Base-by-base conservation (phyloP, 2,888 invertebrate genomes). In the Drosophila anomalipes region DNA sequence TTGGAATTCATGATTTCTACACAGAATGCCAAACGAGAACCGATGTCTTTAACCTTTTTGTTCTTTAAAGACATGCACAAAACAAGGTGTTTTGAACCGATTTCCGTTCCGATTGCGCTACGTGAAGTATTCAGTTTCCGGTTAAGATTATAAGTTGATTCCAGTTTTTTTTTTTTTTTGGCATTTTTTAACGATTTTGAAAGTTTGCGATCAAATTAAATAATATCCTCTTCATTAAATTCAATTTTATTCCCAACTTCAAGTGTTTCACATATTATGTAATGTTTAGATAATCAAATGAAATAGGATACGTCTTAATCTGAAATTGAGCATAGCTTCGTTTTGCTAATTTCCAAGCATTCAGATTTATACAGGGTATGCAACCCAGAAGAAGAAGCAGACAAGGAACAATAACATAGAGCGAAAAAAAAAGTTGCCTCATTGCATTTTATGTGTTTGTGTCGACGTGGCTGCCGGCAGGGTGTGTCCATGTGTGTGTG, bases 391-490 rank as follows among this genome's bases (percentile, higher is more conserved):
- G 54, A 33, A 54, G 33, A 33, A 28, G 22, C 47, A 47, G 26
- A 9, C 26, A 54, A 41, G 28, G 35, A 70, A 62, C 57, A 62
- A 35, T 54, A 60, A 51, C 53, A 47, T 30, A 64, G 63, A 66
- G 60, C 49, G 37, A 58, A 60, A 54, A 28, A 37, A 37, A 74
- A 82, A 56, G 63, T 74, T 77, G 70, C 81, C 76, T 73, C 70
- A 86, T 89, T 90, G 89, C 91, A 86, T 90, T 90, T 86, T 61
- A 83, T 90, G 81, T 73, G 82, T 41, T 58, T 41, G 64, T 68
- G 73, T 39, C 70, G 74, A 80, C 79, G 82, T 74, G 82, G 79
- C 81, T 57, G 66, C 61, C 72, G 70, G 67, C 71, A 71, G 73
- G 72, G 66, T 71, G 70, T 66, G 69, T 47, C 39, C 53, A 51